These are phyloP conservation scores for Onychorhynchus coronatus DNA, from an alignment of 2,113 vertebrate species.

Conservation along the genomic window DNA sequence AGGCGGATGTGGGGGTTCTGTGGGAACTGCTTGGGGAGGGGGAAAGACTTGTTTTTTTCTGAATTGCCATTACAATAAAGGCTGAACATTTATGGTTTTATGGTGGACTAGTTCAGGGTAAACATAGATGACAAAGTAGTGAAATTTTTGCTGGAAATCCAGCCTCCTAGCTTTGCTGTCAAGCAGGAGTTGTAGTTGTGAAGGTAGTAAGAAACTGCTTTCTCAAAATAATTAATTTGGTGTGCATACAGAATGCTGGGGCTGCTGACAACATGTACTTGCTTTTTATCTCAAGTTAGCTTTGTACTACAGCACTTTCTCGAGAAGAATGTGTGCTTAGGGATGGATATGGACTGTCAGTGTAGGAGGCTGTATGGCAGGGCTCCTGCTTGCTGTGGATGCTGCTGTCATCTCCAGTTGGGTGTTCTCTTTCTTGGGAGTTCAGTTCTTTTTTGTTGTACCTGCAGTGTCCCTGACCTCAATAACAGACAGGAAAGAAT, in stretches of 20 bases:
- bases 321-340: not conserved
- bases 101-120: not conserved
- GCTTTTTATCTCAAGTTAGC: not conserved
- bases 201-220: not conserved
- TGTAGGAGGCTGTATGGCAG: not conserved
- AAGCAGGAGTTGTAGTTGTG: not conserved
- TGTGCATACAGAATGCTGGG: not conserved
- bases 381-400: not conserved
- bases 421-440: not conserved
- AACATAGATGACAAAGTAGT: not conserved
- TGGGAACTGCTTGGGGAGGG: not conserved
- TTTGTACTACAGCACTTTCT: not conserved
- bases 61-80: not conserved
- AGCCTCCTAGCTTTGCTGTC: not conserved
- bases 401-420: not conserved
- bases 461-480: not conserved
- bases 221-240: not conserved
- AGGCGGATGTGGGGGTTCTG: not conserved
- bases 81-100: not conserved
- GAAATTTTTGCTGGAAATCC: not conserved
- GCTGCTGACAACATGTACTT: not conserved
- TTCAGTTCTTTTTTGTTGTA: not conserved
- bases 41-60: not conserved
- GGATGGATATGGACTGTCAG: not conserved
- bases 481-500: not conserved